phyloP scores from a whole-genome alignment of 2,113 vertebrate genomes.

The Heloderma charlesbogerti region DNA sequence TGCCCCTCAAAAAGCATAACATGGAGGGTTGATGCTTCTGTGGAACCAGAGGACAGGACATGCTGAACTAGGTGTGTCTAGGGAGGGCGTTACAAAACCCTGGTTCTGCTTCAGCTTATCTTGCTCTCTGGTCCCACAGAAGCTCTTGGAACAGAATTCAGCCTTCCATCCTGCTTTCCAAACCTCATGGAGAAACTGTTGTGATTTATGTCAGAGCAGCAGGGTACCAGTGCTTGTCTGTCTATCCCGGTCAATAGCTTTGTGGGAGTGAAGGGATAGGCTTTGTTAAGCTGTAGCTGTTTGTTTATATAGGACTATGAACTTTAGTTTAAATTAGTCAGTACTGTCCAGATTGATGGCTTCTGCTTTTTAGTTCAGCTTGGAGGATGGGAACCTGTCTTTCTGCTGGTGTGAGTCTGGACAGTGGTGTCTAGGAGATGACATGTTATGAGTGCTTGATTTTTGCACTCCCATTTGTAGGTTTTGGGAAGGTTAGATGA shows the following conservation, averaged over 20 bases:
- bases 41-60: not conserved
- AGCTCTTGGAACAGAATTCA: not conserved
- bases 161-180: not conserved
- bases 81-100: not conserved
- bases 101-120: not conserved
- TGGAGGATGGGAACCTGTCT: not conserved
- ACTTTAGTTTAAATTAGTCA: not conserved
- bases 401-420: not conserved
- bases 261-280: not conserved
- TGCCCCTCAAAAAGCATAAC: not conserved
- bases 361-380: not conserved
- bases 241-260: not conserved
- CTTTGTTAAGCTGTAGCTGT: not conserved
- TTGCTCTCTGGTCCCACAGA: not conserved
- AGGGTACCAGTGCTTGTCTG: not conserved
- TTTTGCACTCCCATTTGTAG: not conserved
- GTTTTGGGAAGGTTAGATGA: not conserved
- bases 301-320: not conserved
- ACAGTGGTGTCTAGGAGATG: not conserved
- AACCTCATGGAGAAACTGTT: not conserved
- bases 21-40: not conserved
- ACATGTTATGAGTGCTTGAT: not conserved
- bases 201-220: not conserved
- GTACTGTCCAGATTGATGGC: not conserved
- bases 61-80: not conserved